These are phyloP conservation scores for Chloromyia formosa DNA, from an alignment of 2,888 invertebrate genomes.

Conservation along the genomic window DNA sequence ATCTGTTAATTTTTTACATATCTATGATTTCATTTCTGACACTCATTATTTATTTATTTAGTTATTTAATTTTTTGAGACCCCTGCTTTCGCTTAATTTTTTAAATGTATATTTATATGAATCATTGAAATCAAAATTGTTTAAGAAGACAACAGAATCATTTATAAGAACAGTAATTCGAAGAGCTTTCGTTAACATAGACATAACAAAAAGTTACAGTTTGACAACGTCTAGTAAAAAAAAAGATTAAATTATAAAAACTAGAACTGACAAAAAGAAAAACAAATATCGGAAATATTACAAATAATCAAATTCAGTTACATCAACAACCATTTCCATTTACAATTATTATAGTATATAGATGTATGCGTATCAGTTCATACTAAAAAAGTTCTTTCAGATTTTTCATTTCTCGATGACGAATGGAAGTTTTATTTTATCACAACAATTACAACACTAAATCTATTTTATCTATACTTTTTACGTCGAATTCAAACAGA, in stretches of 20 bases:
- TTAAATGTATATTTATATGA: too few species aligned
- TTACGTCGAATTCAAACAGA: too few species aligned
- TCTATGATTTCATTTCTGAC: too few species aligned
- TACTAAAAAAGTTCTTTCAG: constrained; percentile 6
- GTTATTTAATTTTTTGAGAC: too few species aligned
- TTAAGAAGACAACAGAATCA: too few species aligned
- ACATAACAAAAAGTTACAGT: background rate
- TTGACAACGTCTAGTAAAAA: constrained; percentile 39
- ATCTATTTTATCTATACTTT: constrained; percentile 13
- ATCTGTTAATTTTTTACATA: too few species aligned
- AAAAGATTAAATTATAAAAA: constrained; percentile 19
- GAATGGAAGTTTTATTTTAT: background rate
- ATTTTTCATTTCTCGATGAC: background rate
- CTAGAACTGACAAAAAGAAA: background rate
- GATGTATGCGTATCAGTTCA: background rate
- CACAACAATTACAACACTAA: constrained; percentile 43
- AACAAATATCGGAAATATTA: background rate
- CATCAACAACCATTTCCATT: constrained; percentile 45
- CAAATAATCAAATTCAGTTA: constrained; percentile 35
- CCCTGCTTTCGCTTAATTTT: too few species aligned
- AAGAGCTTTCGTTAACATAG: too few species aligned
- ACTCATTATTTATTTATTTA: too few species aligned
- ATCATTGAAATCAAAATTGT: too few species aligned
- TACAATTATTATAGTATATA: too few species aligned
- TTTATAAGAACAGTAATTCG: too few species aligned